Evolutionary conservation across 2,113 vertebrate genomes (phyloP).

Genomic region (Daphoenositta chrysoptera): DNA sequence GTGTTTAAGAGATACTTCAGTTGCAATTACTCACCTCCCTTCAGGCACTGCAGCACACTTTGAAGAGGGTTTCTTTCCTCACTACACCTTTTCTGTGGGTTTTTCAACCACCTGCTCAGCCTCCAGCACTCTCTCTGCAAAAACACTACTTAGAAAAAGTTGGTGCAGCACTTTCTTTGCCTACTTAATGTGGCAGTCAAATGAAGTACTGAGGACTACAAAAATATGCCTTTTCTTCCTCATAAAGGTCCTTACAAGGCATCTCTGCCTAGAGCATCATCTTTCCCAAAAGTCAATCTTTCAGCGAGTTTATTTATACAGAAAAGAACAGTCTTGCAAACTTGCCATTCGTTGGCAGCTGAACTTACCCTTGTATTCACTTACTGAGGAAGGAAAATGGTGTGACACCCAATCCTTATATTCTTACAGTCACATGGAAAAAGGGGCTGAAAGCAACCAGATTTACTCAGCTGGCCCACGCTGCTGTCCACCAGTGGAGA

Average conservation of each 20-base stretch:
- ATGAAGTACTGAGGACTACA: not conserved
- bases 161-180: not conserved
- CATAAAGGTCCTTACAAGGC: not conserved
- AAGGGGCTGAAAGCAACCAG: not conserved
- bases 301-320: not conserved
- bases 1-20: not conserved
- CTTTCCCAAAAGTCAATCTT: not conserved
- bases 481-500: not conserved
- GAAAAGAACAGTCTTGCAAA: not conserved
- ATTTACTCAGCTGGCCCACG: not conserved
- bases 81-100: not conserved
- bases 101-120: not conserved
- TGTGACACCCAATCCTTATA: not conserved
- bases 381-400: not conserved
- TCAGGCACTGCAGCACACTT: not conserved
- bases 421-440: not conserved
- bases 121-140: not conserved
- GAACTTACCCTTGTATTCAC: not conserved
- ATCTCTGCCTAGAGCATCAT: not conserved
- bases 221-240: not conserved
- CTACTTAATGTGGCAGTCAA: not conserved
- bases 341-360: not conserved
- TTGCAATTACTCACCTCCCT: not conserved
- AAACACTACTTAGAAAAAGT: not conserved
- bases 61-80: not conserved